Evolutionary conservation across 37 sponge, comb jelly and placozoan species (phyloP).

Genomic region (Beroe ovata): DNA sequence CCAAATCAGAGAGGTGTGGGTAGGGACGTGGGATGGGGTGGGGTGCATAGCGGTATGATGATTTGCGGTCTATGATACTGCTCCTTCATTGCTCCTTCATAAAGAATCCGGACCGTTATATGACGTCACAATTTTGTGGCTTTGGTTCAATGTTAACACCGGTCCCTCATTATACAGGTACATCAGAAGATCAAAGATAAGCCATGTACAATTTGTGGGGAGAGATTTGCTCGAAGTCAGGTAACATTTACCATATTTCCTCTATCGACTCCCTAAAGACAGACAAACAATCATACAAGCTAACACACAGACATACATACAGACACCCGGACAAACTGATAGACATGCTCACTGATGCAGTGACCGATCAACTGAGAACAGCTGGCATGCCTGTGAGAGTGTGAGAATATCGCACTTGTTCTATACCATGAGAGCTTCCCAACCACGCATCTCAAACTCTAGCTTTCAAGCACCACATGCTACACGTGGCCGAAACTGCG

Average conservation of each 20-base stretch:
- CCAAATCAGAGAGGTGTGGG: not conserved
- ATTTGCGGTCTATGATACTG: not conserved
- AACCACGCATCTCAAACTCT: too few relatives aligned
- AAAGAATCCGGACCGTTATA: too few relatives aligned
- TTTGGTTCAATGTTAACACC: too few relatives aligned
- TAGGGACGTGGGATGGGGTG: not conserved
- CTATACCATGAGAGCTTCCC: too few relatives aligned
- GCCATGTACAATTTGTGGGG: slow-evolving; percentile 46
- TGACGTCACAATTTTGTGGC: too few relatives aligned
- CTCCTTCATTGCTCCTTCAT: too few relatives aligned
- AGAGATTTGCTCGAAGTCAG: slow-evolving; percentile 47
- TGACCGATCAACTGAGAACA: too few relatives aligned
- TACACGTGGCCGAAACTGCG: slow-evolving; percentile 8
- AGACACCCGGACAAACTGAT: not conserved
- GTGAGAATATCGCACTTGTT: too few relatives aligned
- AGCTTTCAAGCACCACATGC: not conserved
- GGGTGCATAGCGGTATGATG: not conserved
- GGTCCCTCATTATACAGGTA: slow-evolving; percentile 27
- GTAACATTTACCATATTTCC: too few relatives aligned
- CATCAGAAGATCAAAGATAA: slow-evolving; percentile 67
- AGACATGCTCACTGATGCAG: not conserved
- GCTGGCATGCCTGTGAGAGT: not conserved
- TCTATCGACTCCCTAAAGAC: too few relatives aligned
- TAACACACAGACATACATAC: too few relatives aligned
- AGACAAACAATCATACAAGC: too few relatives aligned